Conservation (phyloP, 92 coral and sea anemone genomes). For the Epizoanthus fatuus region DNA sequence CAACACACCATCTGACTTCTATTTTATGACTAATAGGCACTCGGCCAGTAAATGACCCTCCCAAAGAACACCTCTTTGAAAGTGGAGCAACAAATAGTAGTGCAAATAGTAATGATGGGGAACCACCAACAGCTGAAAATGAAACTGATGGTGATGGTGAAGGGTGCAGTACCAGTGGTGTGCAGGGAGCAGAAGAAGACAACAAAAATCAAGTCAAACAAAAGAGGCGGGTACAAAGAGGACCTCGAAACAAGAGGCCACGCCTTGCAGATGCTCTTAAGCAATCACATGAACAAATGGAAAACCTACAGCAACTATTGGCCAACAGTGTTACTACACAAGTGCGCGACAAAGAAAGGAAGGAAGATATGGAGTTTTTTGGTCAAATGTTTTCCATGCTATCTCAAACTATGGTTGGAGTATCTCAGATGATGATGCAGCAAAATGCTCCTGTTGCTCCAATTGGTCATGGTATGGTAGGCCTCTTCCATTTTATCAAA, state of each 20-base stretch:
- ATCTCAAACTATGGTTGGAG: constrained; percentile 42
- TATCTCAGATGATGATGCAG: constrained; percentile 27
- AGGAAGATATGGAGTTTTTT: constrained; percentile 27
- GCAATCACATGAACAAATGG: constrained; percentile 37
- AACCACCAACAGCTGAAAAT: constrained; percentile 8
- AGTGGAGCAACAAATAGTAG: constrained; percentile 2
- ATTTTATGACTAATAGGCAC: constrained; percentile 22
- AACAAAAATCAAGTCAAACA: constrained; percentile 13
- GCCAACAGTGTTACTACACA: constrained; percentile 20
- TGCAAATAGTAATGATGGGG: no score
- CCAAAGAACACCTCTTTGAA: constrained; percentile 31
- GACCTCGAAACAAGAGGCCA: constrained; percentile 23
- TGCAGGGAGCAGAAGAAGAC: background rate
- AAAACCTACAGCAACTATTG: constrained; percentile 12
- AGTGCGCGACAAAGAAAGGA: constrained; percentile 32
- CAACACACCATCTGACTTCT: background rate
- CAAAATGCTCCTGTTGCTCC: constrained; percentile 20
- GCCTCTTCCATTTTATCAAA: no score
- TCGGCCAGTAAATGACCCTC: constrained; percentile 36
- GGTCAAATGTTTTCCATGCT: constrained; percentile 36
- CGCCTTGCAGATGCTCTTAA: constrained; percentile 19
- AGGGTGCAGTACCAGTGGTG: background rate
- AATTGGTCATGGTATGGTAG: no score
- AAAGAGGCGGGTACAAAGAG: constrained; percentile 5
- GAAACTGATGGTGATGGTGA: constrained; percentile 17